Base-by-base conservation (phyloP, 2,888 invertebrate species). In the Mantis religiosa region DNA sequence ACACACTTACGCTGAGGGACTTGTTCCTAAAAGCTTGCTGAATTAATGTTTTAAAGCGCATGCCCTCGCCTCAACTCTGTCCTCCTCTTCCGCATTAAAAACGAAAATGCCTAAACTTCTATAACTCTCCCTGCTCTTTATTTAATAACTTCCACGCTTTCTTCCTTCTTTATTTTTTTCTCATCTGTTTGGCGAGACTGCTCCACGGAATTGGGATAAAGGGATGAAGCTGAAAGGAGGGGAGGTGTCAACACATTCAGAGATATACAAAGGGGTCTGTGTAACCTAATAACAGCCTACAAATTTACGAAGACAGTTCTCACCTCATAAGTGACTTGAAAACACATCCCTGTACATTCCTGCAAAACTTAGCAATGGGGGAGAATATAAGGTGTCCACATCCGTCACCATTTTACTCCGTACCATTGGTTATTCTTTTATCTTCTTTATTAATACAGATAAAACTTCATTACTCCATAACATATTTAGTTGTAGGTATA, bases 61-160 rank as follows among this genome's bases (percentile, higher is more conserved):
- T 30, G 82, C n/a, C 71, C 86, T 87, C 87, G 47, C 41, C 83
- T 25, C 85, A 87, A 41, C 87, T 82, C 27, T 89, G 85, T 85
- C 82, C 89, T 54, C 71, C 82, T 83, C 71, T 41, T 54, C n/a
- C 25, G 83, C 86, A 87, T 89, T 89, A 89, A 89, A 89, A 41
- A 87, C 81, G 83, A 86, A 85, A 89, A 81, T 82, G 84, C 30
- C 41, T 30, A 86, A 89, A 89, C 86, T 89, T 84, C 83, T 89
- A 83, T 86, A 34, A 71, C 54, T 28, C 85, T 25, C 81, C 82
- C 30, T 83, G 84, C 86, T 89, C 87, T 87, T 89, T 89, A 89
- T 89, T 89, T 88, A 89, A 89, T 89, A 89, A 89, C 86, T 88
- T 89, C 85, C 89, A 85, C 89, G 88, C 81, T 89, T 84, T 87